Conservation (phyloP, 2,797 vertebrate genomes). For the Chloroceryle amazona region DNA sequence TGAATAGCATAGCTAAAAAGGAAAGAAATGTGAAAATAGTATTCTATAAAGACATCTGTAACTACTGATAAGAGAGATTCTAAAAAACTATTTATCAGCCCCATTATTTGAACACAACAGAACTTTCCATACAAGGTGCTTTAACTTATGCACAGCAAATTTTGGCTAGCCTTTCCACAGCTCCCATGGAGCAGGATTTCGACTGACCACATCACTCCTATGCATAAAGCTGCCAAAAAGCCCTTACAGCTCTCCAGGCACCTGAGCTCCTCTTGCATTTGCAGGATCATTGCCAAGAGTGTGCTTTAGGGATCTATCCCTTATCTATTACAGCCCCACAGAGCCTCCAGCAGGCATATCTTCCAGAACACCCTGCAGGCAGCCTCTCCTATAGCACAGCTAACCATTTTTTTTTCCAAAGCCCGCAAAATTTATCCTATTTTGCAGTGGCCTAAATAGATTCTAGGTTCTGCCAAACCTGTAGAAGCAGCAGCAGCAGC, state of each 20-base stretch:
- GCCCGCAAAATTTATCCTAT: background rate
- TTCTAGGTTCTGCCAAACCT: background rate
- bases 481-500: background rate
- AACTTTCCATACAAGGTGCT: background rate
- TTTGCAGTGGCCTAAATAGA: background rate
- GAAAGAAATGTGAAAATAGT: background rate
- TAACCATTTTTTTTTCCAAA: background rate
- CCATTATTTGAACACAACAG: background rate
- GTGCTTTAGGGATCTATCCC: background rate
- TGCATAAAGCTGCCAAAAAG: background rate
- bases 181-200: background rate
- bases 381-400: background rate
- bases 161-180: background rate
- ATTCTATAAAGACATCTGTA: background rate
- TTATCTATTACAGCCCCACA: background rate
- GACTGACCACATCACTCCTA: background rate
- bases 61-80: background rate
- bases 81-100: background rate
- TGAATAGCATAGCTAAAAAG: background rate
- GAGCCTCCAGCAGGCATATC: background rate
- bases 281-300: background rate
- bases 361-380: background rate
- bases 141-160: background rate
- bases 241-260: background rate
- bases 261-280: background rate